phyloP scores from a whole-genome alignment of 2,797 vertebrate genomes.

The Fistularia commersonii region DNA sequence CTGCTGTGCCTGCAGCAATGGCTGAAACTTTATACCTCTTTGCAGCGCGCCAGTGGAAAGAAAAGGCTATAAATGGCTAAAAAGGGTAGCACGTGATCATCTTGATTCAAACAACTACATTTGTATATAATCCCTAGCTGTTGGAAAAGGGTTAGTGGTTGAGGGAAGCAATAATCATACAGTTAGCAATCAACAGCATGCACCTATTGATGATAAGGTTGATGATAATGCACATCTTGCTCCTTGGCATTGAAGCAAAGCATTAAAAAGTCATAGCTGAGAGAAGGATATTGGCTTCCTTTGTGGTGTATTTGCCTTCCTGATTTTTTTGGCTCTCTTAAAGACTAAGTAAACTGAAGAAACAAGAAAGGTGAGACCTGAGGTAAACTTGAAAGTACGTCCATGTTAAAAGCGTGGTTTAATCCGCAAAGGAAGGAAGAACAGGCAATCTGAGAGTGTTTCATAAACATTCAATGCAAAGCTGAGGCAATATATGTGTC shows the following conservation, averaged over 20 bases:
- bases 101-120: conserved; percentile 21
- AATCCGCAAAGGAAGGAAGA: conserved; percentile 59
- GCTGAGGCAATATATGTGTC: conserved; percentile 29
- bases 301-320: conserved; percentile 61
- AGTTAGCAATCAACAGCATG: too few species aligned
- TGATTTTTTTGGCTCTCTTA: conserved; percentile 57
- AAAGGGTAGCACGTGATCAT: conserved; percentile 14
- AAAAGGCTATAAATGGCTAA: conserved; percentile 11
- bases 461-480: conserved; percentile 41
- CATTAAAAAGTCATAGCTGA: conserved; percentile 14
- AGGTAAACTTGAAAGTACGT: conserved; percentile 20
- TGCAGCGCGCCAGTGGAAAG: conserved; percentile 24
- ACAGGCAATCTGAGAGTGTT: conserved; percentile 47
- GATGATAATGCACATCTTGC: conserved; percentile 36
- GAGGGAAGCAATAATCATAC: conserved; percentile 18
- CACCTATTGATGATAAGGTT: conserved; percentile 16
- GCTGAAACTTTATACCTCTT: conserved; percentile 43
- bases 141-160: conserved; percentile 5
- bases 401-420: conserved; percentile 48
- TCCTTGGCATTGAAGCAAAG: conserved; percentile 32
- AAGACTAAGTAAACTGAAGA: conserved; percentile 56
- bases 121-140: conserved; percentile 22
- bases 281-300: conserved; percentile 60
- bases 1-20: conserved; percentile 28
- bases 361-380: conserved; percentile 64